Conservation (phyloP, 2,888 invertebrate genomes). For the Rotaria magnacalcarata region DNA sequence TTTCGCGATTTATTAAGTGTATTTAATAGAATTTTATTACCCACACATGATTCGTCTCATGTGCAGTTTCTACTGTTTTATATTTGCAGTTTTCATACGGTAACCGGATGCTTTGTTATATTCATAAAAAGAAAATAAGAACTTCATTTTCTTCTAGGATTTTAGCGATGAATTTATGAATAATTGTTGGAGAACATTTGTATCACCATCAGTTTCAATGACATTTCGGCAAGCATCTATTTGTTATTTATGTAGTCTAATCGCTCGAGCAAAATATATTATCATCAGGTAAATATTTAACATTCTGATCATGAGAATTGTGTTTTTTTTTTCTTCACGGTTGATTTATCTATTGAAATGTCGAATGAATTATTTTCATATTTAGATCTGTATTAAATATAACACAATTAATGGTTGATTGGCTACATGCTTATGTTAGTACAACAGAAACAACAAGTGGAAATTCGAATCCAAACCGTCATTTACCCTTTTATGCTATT, state of each 20-base stretch:
- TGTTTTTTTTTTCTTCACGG: too few relatives aligned
- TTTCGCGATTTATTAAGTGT: constrained; percentile 67
- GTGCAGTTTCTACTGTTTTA: constrained; percentile 74
- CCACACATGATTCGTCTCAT: constrained; percentile 76
- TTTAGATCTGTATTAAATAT: constrained; percentile 66
- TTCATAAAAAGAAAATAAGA: too few relatives aligned
- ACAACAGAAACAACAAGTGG: constrained; percentile 59
- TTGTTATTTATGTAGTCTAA: constrained; percentile 72
- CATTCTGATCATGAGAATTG: too few relatives aligned
- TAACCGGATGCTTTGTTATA: constrained; percentile 50
- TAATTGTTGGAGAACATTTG: constrained; percentile 72
- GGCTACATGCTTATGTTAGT: constrained; percentile 78
- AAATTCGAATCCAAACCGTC: constrained; percentile 68
- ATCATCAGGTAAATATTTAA: constrained; percentile 63
- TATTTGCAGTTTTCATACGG: constrained; percentile 67
- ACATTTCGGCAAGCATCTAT: constrained; percentile 69
- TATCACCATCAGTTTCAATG: constrained; percentile 66
- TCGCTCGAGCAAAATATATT: constrained; percentile 69
- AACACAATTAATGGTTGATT: constrained; percentile 70
- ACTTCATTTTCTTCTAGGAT: constrained; percentile 48
- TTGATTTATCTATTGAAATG: too few relatives aligned
- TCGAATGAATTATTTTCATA: neutral
- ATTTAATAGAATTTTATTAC: constrained; percentile 76
- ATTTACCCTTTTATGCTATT: constrained; percentile 81
- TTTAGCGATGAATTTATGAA: constrained; percentile 67